Base-by-base conservation (phyloP, 2,113 vertebrate genomes). In the Sinocyclocheilus rhinocerous region DNA sequence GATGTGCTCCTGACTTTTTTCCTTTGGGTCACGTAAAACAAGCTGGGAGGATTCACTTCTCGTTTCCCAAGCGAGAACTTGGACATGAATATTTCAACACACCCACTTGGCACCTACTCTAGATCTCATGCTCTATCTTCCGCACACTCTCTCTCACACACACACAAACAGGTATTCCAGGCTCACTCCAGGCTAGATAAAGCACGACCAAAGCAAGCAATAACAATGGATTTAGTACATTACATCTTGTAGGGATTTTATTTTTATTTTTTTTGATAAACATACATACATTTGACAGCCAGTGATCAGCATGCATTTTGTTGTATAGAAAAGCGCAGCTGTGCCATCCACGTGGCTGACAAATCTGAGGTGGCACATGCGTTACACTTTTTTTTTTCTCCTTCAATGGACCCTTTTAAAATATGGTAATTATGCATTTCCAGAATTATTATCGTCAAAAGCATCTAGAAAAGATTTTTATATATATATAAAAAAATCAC, bases 41-140 rank as follows among this genome's bases (percentile, higher is more conserved):
- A 85, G 79, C 10, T 50, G 67, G 26, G 26, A 84, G 20, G 82
- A 52, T 59, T 76, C 52, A 36, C 83, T 76, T 55, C 22, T n/a
- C 67, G 33, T 80, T 85, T 42, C 59, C 87, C 42, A 82, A 45
- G 84, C 29, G 76, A 86, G 59, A 76, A 84, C 52, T 57, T 73
- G 18, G 75, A 59, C 85, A 84, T 83, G 75, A 86, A 81, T 86
- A 89, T 89, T 89, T 89, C 57, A 86, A 15, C 48, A 86, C 24
- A 48, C 9, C 3, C 29, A 84, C 36, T 85, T 72, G 26, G 76
- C 81, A 87, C n/a, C 39, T 42, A 78, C 24, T 18, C 29, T 76
- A 45, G 59, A 59, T 76, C 45, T n/a, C 29, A 69, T 22, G 45
- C 75, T 72, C 33, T 77, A 75, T 76, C 50, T 72, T 33, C 18